A percentile compares a stretch with the other conserved stretches of the same genome.
Conservation (phyloP, 2,113 vertebrate genomes). For the Lophius piscatorius region DNA sequence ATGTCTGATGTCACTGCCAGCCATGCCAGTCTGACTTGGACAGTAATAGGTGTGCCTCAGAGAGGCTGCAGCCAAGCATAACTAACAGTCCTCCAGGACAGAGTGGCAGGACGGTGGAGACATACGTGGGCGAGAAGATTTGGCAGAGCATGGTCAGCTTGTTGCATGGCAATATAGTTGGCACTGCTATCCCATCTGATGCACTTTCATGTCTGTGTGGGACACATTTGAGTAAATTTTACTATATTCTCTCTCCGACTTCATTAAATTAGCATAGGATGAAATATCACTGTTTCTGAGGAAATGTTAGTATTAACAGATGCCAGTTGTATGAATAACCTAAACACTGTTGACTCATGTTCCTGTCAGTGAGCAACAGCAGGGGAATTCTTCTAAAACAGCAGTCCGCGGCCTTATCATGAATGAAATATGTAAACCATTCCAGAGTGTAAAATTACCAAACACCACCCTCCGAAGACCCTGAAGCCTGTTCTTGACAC, state of each 20-base stretch:
- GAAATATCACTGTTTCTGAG: background rate
- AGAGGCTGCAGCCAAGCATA: conserved; percentile 67
- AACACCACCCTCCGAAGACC: conserved; percentile 52
- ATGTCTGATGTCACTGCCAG: conserved; percentile 62
- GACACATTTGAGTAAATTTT: background rate
- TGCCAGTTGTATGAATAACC: conserved; percentile 34
- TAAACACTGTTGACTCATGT: conserved; percentile 27
- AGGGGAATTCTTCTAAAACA: conserved; percentile 58
- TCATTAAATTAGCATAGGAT: background rate
- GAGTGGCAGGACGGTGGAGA: conserved; percentile 29
- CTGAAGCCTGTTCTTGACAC: conserved; percentile 36
- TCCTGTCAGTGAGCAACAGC: conserved; percentile 45
- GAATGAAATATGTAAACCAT: conserved; percentile 69
- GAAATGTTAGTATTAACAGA: conserved; percentile 28
- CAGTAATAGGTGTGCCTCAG: conserved; percentile 62
- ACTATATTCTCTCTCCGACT: too few species aligned
- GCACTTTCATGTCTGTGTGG: conserved; percentile 30
- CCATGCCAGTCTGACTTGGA: conserved; percentile 57
- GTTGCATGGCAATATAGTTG: conserved; percentile 21
- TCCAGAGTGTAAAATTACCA: conserved; percentile 48
- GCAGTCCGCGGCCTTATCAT: conserved; percentile 56
- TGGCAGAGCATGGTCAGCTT: conserved; percentile 34
- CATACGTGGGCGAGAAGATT: conserved; percentile 41
- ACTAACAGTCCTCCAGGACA: conserved; percentile 56
- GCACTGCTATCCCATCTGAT: conserved; percentile 12